Evolutionary conservation across 2,113 vertebrate genomes (phyloP).

Genomic region (Columba livia): DNA sequence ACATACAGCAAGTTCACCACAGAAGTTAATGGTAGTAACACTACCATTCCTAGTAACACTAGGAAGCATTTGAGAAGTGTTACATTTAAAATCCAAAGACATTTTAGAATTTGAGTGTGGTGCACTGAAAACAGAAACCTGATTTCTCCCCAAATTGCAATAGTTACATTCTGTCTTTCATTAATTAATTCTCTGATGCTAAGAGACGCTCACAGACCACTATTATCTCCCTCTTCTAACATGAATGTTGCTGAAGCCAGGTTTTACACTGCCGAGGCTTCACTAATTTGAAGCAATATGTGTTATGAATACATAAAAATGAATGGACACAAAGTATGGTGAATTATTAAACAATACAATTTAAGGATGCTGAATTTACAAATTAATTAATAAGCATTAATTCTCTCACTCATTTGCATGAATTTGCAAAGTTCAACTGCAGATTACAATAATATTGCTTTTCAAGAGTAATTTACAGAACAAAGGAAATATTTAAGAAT

Average conservation of each 20-base stretch:
- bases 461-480: background rate
- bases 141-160: background rate
- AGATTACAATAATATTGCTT: background rate
- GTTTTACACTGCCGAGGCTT: background rate
- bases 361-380: background rate
- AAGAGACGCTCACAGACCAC: background rate
- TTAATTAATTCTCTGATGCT: background rate
- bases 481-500: background rate
- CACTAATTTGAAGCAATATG: background rate
- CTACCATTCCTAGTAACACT: background rate
- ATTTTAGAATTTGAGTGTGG: background rate
- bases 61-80: background rate
- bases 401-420: background rate
- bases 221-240: background rate
- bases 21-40: background rate
- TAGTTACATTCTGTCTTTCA: background rate
- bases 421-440: background rate
- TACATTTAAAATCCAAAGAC: background rate
- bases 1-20: background rate
- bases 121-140: background rate
- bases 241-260: background rate
- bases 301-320: background rate
- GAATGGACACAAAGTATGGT: background rate
- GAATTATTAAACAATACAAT: background rate
- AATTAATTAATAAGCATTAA: background rate